A percentile compares a stretch with the other conserved stretches of the same genome.
Evolutionary conservation across 2,797 vertebrate species (phyloP).

Genomic region (Salarias fasciatus): DNA sequence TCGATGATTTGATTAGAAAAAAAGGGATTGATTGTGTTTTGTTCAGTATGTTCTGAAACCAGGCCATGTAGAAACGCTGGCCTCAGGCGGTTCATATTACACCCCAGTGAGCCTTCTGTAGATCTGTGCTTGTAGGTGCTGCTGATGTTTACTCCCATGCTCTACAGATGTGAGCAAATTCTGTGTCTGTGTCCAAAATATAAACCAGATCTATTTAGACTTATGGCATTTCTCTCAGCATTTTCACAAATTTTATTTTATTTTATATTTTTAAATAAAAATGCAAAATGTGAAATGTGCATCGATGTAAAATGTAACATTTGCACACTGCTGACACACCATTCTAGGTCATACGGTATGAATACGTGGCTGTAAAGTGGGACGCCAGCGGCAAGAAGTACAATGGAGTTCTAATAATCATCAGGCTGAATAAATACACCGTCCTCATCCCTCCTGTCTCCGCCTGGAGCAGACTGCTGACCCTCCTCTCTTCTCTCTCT

Average conservation of each 20-base stretch:
- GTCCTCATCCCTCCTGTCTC: conserved; percentile 40
- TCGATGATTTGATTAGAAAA: conserved; percentile 36
- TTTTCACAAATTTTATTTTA: neutral
- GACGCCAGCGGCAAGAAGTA: conserved; percentile 57
- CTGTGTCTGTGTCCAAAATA: neutral
- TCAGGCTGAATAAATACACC: conserved; percentile 63
- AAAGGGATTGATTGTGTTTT: conserved; percentile 64
- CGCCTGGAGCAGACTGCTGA: conserved; percentile 35
- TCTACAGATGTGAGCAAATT: too few species aligned
- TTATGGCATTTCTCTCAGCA: neutral
- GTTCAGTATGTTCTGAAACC: conserved; percentile 63
- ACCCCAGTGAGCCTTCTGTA: conserved; percentile 21
- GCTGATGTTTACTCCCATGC: neutral
- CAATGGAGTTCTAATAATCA: conserved; percentile 68
- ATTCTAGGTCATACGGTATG: conserved; percentile 63
- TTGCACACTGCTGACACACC: conserved; percentile 22
- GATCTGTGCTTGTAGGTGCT: conserved; percentile 16
- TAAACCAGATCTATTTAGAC: neutral
- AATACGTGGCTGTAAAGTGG: conserved; percentile 59
- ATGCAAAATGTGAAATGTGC: too few species aligned
- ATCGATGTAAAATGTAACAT: conserved; percentile 1
- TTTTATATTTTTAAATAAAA: too few species aligned
- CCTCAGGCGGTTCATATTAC: conserved; percentile 46
- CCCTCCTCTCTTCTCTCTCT: conserved; percentile 34
- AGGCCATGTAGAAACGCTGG: conserved; percentile 67